phyloP scores from a whole-genome alignment of 2,113 vertebrate genomes.

The Mastomys coucha region DNA sequence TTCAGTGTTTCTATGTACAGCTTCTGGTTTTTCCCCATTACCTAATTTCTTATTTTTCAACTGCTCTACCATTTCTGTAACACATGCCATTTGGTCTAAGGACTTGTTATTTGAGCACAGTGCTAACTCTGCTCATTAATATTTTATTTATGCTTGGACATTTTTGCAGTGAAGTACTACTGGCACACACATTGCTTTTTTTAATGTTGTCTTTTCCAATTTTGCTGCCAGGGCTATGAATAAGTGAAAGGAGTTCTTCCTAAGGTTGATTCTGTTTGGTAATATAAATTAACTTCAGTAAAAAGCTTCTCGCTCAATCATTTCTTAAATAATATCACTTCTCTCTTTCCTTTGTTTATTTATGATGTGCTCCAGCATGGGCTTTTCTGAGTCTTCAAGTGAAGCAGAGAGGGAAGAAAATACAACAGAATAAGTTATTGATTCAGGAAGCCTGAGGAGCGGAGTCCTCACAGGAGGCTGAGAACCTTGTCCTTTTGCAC shows the following conservation, averaged over 20 bases:
- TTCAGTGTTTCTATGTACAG: background rate
- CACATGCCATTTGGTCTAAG: background rate
- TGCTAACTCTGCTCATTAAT: constrained; percentile 23
- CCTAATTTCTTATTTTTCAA: constrained; percentile 25
- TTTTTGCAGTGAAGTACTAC: constrained; percentile 27
- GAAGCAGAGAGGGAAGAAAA: background rate
- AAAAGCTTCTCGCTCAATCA: constrained; percentile 14
- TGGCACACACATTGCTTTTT: background rate
- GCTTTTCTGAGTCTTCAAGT: background rate
- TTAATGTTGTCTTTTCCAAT: constrained; percentile 24
- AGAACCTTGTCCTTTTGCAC: background rate
- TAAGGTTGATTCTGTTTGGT: constrained; percentile 3
- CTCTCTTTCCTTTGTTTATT: background rate
- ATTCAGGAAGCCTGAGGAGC: background rate
- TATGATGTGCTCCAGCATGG: background rate
- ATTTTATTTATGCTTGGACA: constrained; percentile 40
- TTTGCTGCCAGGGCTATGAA: background rate
- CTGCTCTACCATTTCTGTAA: background rate
- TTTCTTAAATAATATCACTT: constrained; percentile 12
- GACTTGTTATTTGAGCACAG: constrained; percentile 1
- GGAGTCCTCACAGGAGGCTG: background rate
- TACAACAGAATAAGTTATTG: background rate
- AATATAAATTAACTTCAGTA: constrained; percentile 23
- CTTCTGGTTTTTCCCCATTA: background rate
- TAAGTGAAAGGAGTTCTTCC: constrained; percentile 35